These are phyloP conservation scores for Schlechtendalia chinensis DNA, from an alignment of 1,140 invertebrate genomes.

Conservation along the genomic window DNA sequence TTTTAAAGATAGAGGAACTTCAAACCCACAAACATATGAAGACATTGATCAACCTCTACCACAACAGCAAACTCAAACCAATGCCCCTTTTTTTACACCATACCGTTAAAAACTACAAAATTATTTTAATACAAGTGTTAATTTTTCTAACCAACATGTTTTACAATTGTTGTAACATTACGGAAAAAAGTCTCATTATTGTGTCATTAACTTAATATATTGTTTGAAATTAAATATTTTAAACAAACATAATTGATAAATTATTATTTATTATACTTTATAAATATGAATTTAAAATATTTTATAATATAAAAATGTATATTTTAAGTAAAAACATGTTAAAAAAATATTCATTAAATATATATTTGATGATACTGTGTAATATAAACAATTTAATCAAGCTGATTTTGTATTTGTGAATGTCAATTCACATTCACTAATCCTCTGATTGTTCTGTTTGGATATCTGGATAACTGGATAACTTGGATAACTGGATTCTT, in stretches of 20 bases:
- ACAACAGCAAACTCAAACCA: constrained; percentile 37
- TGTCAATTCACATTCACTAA: no score
- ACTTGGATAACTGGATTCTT: no score
- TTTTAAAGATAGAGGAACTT: constrained; percentile 36
- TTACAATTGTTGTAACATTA: not conserved
- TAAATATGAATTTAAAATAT: constrained; percentile 20
- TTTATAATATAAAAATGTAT: constrained; percentile 13
- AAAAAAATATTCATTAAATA: not conserved
- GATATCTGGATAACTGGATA: no score
- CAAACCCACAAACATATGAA: constrained; percentile 38
- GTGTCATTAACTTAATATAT: constrained; percentile 9
- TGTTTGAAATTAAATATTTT: constrained; percentile 25
- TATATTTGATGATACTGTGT: not conserved
- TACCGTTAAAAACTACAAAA: constrained; percentile 37
- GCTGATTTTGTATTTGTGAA: no score
- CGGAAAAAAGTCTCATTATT: constrained; percentile 13
- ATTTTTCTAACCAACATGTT: not conserved
- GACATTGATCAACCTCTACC: constrained; percentile 20
- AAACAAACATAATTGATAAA: not conserved
- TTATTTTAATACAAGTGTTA: constrained; percentile 15
- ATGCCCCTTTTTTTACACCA: constrained; percentile 44
- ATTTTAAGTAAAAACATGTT: constrained; percentile 10
- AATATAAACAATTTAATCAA: not conserved
- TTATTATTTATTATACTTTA: constrained; percentile 17
- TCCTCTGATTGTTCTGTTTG: no score